Conservation (phyloP, 2,113 vertebrate genomes). For the Pedetes capensis region DNA sequence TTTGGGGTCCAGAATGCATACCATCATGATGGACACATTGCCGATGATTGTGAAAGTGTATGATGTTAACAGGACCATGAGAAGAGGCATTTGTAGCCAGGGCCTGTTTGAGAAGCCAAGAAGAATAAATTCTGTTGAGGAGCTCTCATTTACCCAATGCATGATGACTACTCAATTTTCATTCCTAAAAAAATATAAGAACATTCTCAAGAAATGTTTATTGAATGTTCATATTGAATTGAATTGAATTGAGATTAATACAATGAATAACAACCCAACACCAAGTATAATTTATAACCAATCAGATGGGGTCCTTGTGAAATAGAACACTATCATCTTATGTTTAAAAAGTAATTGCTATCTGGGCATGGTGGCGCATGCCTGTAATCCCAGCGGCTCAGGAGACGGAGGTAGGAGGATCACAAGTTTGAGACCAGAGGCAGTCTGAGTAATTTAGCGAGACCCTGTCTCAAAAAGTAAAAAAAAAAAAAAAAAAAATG, state of each 20-base stretch:
- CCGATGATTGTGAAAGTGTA: conserved; percentile 34
- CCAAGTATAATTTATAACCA: background rate
- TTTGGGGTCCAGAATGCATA: conserved; percentile 24
- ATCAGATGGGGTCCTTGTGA: background rate
- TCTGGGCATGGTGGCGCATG: too few species aligned
- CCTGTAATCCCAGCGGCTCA: too few species aligned
- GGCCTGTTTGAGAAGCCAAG: conserved; percentile 47
- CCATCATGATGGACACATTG: conserved; percentile 47
- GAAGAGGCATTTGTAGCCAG: conserved; percentile 11
- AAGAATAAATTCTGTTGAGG: background rate
- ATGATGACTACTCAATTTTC: background rate
- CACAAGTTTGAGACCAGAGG: too few species aligned
- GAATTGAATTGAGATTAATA: background rate
- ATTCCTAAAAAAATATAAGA: background rate
- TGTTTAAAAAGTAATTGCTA: too few species aligned
- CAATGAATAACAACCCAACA: background rate
- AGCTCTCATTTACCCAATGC: conserved; percentile 25
- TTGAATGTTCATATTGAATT: background rate
- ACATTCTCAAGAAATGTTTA: background rate
- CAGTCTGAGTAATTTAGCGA: too few species aligned
- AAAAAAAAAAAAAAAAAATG: too few species aligned
- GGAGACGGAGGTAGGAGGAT: too few species aligned
- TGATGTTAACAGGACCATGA: background rate
- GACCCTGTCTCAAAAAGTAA: too few species aligned
- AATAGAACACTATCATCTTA: background rate